Conservation (phyloP, 2,888 invertebrate species). For the Eudasyphora cyanicolor region DNA sequence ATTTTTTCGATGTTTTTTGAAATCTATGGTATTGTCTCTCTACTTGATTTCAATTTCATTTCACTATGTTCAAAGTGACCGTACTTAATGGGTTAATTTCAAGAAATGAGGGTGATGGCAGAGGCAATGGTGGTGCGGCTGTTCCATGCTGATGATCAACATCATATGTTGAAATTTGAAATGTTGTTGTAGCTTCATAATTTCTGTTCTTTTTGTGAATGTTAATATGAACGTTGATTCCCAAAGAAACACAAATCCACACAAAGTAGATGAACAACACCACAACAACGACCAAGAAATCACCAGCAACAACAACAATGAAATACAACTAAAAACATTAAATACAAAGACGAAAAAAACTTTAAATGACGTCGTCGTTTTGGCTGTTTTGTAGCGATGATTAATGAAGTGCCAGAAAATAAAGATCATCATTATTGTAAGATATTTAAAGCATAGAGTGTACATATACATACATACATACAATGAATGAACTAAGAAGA, state of each 20-base stretch:
- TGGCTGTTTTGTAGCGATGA: slow-evolving; percentile 76
- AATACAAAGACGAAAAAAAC: slow-evolving; percentile 44
- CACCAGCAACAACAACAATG: slow-evolving; percentile 35
- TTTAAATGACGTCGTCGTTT: slow-evolving; percentile 65
- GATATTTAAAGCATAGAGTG: slow-evolving; percentile 61
- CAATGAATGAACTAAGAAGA: slow-evolving; percentile 34
- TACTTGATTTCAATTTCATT: slow-evolving; percentile 17
- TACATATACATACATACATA: slow-evolving; percentile 1
- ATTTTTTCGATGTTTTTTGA: slow-evolving; percentile 36
- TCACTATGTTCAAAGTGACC: slow-evolving; percentile 39
- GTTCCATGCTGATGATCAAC: slow-evolving; percentile 59
- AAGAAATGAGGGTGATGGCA: not conserved
- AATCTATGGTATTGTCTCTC: slow-evolving; percentile 3
- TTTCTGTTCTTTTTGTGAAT: slow-evolving; percentile 29
- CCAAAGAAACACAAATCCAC: not conserved
- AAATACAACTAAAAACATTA: slow-evolving; percentile 55
- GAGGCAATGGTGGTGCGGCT: not conserved
- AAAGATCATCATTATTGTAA: slow-evolving; percentile 67
- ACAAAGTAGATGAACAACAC: not conserved
- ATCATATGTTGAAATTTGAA: slow-evolving; percentile 64
- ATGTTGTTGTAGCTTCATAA: slow-evolving; percentile 48
- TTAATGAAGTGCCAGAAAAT: slow-evolving; percentile 79
- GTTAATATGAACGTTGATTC: slow-evolving; percentile 12
- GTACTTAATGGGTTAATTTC: slow-evolving; percentile 62
- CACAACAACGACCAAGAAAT: slow-evolving; percentile 10